phyloP scores from a whole-genome alignment of 2,113 vertebrate species.

The Enhydra lutris region DNA sequence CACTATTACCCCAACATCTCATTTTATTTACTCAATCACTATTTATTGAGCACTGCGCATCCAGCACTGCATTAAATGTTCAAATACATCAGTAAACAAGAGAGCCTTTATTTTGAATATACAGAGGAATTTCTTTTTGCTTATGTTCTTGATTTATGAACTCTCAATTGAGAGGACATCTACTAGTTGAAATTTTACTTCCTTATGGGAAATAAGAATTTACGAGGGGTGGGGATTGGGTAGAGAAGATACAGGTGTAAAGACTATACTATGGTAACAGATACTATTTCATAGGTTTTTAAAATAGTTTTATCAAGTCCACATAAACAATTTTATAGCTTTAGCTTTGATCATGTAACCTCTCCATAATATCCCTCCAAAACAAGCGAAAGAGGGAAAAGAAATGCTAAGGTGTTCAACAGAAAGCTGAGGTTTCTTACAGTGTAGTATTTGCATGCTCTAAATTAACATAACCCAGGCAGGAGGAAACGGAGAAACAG shows the following conservation, averaged over 20 bases:
- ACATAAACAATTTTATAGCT: not conserved
- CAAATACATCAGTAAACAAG: not conserved
- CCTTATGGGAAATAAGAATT: not conserved
- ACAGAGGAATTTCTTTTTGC: not conserved
- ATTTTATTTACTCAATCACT: not conserved
- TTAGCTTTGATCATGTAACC: not conserved
- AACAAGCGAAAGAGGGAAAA: not conserved
- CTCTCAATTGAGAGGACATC: not conserved
- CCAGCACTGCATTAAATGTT: not conserved
- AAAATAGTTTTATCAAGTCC: not conserved
- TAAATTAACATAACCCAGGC: not conserved
- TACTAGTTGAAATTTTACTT: constrained; percentile 2
- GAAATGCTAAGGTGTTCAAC: not conserved
- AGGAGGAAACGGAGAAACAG: not conserved
- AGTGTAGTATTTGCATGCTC: not conserved
- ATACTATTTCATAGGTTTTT: not conserved
- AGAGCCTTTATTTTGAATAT: not conserved
- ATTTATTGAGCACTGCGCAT: not conserved
- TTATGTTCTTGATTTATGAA: not conserved
- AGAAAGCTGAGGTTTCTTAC: not conserved
- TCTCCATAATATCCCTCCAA: not conserved
- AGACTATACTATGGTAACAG: not conserved
- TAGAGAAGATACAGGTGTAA: not conserved
- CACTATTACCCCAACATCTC: not conserved
- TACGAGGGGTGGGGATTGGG: not conserved